A percentile compares a stretch with the other conserved stretches of the same genome.
Evolutionary conservation across 2,888 invertebrate species (phyloP).

Genomic region (Zootermopsis nevadensis): DNA sequence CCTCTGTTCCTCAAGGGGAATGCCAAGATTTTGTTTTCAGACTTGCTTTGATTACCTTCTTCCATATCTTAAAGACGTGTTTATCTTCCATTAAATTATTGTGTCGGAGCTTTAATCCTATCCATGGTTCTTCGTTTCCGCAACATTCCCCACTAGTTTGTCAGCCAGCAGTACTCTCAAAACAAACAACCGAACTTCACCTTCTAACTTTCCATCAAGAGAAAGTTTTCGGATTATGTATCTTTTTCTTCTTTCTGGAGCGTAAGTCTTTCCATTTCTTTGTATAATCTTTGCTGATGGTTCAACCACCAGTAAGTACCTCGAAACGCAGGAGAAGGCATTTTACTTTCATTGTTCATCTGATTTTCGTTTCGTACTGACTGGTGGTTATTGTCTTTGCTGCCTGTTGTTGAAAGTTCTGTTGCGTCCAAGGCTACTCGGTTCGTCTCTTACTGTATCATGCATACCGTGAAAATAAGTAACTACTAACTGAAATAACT

Average conservation of each 20-base stretch:
- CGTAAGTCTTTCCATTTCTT: background rate
- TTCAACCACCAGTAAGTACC: background rate
- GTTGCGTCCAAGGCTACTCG: background rate
- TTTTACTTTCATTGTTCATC: background rate
- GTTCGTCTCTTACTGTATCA: background rate
- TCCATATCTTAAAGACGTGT: background rate
- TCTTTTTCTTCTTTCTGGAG: background rate
- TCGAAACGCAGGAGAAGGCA: background rate
- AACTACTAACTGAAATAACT: background rate
- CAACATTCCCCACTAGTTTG: background rate
- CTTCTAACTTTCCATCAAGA: conserved; percentile 13
- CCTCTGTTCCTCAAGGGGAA: too few species aligned
- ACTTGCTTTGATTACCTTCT: too few species aligned
- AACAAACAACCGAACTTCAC: background rate
- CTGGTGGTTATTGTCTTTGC: background rate
- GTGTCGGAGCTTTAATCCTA: background rate
- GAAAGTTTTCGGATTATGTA: background rate
- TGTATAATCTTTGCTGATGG: background rate
- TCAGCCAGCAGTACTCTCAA: background rate
- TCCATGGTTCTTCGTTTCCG: background rate
- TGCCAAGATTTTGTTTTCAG: too few species aligned
- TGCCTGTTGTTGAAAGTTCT: background rate
- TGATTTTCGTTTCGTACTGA: background rate
- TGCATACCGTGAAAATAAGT: background rate
- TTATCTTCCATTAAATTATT: background rate